phyloP scores from a whole-genome alignment of 2,888 invertebrate genomes.

The Synanthedon formicaeformis region DNA sequence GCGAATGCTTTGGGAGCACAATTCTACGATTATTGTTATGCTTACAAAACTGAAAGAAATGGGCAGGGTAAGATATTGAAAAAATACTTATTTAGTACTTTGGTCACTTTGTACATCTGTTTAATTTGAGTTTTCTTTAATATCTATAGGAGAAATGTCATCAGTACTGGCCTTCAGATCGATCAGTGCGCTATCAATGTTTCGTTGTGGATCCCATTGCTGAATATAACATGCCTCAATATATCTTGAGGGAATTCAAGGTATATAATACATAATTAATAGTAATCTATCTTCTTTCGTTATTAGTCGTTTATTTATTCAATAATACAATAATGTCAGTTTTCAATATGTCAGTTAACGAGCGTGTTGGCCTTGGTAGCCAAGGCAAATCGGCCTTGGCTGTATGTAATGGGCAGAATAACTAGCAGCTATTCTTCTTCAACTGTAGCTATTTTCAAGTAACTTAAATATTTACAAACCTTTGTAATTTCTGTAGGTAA shows the following conservation, averaged over 20 bases:
- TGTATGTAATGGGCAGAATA: no score
- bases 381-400: background rate
- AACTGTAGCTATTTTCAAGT: no score
- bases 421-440: no score
- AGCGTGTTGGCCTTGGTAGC: no score
- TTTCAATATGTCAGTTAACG: background rate
- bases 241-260: constrained; percentile 98
- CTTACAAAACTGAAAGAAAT: constrained; percentile 97
- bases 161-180: constrained; percentile 99
- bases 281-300: no score
- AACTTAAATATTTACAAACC: no score
- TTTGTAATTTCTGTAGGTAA: constrained; percentile 70
- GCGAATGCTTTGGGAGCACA: constrained; percentile 99
- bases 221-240: constrained; percentile 99
- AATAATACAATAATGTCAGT: no score
- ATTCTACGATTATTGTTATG: constrained; percentile 99
- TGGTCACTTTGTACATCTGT: background rate
- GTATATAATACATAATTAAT: constrained; percentile 30
- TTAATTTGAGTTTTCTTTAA: no score
- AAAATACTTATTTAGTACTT: background rate
- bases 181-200: constrained; percentile 96
- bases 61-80: constrained; percentile 82
- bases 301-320: background rate
- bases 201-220: constrained; percentile 99
- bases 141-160: constrained; percentile 92